Conservation (phyloP, 2,113 vertebrate species). For the Gasterosteus aculeatus region DNA sequence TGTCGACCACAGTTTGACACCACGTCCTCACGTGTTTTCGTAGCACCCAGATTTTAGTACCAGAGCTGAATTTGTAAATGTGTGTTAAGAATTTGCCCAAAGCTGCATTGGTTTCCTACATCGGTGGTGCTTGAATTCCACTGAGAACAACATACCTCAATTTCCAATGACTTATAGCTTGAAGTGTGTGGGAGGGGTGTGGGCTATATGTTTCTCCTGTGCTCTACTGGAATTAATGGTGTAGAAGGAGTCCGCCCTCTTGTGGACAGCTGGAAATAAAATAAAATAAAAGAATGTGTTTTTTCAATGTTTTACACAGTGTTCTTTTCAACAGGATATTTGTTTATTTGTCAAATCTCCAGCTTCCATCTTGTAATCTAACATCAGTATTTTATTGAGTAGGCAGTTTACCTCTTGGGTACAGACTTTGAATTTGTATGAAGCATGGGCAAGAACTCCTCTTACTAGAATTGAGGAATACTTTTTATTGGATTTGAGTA, state of each 20-base stretch:
- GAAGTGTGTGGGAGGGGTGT: constrained; percentile 52
- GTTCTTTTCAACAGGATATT: constrained; percentile 1
- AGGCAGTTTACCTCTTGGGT: constrained; percentile 43
- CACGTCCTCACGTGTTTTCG: constrained; percentile 27
- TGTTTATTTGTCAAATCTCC: constrained; percentile 26
- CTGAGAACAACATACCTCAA: constrained; percentile 24
- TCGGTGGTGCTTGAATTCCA: constrained; percentile 21
- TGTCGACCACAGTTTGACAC: constrained; percentile 58
- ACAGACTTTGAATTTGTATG: constrained; percentile 20
- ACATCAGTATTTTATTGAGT: constrained; percentile 57
- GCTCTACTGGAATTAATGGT: constrained; percentile 49
- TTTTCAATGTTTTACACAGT: neutral
- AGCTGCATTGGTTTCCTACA: neutral
- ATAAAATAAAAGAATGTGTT: neutral
- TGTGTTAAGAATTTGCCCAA: neutral
- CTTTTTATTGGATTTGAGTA: constrained; percentile 27
- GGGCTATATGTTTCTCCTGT: constrained; percentile 27
- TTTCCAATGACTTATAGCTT: constrained; percentile 46
- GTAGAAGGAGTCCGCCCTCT: constrained; percentile 65
- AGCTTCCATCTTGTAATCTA: constrained; percentile 49
- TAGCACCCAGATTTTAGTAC: neutral
- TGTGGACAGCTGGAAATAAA: constrained; percentile 43
- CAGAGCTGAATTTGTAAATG: neutral
- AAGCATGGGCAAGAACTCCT: constrained; percentile 14
- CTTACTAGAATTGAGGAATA: constrained; percentile 16